Conservation (phyloP, 2,888 invertebrate genomes). For the Odontomyia ornata region DNA sequence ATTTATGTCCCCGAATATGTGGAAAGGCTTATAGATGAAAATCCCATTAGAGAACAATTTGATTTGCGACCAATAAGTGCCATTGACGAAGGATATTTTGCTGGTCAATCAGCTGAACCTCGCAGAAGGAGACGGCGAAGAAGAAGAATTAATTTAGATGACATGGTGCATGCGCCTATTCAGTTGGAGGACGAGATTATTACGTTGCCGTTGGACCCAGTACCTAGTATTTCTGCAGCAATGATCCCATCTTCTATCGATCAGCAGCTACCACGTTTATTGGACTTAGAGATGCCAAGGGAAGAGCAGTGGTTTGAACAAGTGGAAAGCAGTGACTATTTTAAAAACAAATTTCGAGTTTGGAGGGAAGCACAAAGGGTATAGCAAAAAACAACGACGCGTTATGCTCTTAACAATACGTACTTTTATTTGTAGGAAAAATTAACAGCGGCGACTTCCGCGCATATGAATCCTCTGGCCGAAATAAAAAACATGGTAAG, state of each 20-base stretch:
- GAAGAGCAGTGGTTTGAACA: no score
- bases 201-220: no score
- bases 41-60: not conserved
- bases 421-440: not conserved
- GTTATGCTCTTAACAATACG: not conserved
- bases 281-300: no score
- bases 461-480: not conserved
- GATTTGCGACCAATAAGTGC: not conserved
- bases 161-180: no score
- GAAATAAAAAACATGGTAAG: constrained; percentile 12
- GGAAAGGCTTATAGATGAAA: not conserved
- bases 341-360: not conserved
- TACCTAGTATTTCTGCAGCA: no score
- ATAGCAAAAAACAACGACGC: not conserved
- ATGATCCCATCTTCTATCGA: no score
- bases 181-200: no score
- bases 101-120: not conserved
- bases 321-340: not conserved
- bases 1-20: not conserved
- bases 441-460: not conserved
- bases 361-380: not conserved
- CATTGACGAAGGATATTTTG: not conserved
- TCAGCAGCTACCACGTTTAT: no score
- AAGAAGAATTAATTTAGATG: not conserved
- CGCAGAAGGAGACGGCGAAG: not conserved